These are phyloP conservation scores for Percina caprodes DNA, from an alignment of 2,113 vertebrate genomes.

Conservation along the genomic window DNA sequence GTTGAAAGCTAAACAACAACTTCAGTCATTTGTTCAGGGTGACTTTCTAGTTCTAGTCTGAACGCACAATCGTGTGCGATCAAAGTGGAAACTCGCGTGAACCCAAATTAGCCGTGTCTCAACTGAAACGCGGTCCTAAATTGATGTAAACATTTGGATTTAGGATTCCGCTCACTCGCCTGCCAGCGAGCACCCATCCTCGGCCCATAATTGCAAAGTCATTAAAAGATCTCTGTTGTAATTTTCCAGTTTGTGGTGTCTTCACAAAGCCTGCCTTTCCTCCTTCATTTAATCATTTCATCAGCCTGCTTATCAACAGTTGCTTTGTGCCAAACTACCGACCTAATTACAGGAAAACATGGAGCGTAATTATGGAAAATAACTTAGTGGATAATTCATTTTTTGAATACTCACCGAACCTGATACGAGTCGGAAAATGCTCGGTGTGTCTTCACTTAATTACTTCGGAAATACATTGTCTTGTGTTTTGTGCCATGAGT, in stretches of 20 bases:
- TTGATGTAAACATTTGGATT: slow-evolving; percentile 40
- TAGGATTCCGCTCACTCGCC: slow-evolving; percentile 19
- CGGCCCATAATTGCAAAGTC: slow-evolving; percentile 66
- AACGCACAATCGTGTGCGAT: not conserved
- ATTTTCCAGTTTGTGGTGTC: slow-evolving; percentile 70
- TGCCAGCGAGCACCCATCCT: slow-evolving; percentile 54
- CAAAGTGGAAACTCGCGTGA: slow-evolving; percentile 1
- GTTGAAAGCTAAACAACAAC: not conserved
- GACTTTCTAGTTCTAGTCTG: not conserved
- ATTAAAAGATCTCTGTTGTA: slow-evolving; percentile 68
- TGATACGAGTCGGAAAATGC: slow-evolving; percentile 21
- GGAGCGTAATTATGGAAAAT: slow-evolving; percentile 64
- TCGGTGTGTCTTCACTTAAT: slow-evolving; percentile 26
- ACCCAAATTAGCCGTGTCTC: slow-evolving; percentile 19
- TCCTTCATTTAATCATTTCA: slow-evolving; percentile 61
- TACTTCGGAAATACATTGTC: not conserved
- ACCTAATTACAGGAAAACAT: slow-evolving; percentile 63
- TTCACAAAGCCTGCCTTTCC: slow-evolving; percentile 61
- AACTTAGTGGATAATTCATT: slow-evolving; percentile 53
- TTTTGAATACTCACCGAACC: slow-evolving; percentile 35
- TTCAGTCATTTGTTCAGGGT: slow-evolving; percentile 2
- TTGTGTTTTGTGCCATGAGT: slow-evolving; percentile 18
- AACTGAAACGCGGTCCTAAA: not conserved
- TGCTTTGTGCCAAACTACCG: slow-evolving; percentile 45
- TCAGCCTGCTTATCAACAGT: slow-evolving; percentile 55